Evolutionary conservation across 2,888 invertebrate genomes (phyloP), one percentile per base, ranked within the genome.

Genomic region (Germaria angustata): DNA sequence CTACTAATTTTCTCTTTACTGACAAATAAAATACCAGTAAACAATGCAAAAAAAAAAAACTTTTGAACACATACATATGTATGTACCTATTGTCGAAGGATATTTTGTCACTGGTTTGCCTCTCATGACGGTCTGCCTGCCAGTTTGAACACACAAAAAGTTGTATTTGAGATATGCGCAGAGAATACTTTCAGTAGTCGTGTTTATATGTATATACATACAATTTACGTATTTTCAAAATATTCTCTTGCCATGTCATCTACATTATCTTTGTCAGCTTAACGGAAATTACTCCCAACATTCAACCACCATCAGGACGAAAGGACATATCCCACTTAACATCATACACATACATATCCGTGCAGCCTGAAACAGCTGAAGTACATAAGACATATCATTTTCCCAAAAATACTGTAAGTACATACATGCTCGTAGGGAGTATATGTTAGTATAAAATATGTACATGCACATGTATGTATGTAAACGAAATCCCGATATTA

Each of bases 281-380:
- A 81, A 71, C 72, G 80, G 80, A 75, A 75, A 76, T 69, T 79
- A 73, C 79, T 66, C 77, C 80, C 73, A 77, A 72, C 69, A 49
- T 68, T 44, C 61, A 77, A 73, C 39, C 53, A 63, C 72, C 61
- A 82, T 46, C 49, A 77, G 46, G 57, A 57, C 59, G 24, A 78
- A 61, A 77, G 53, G 81, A 46, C 66, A 65, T 80, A 80, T 78
- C 79, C 76, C 81, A 84, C 79, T 76, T 75, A 66, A 71, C 72
- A 72, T 73, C 72, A 66, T 17, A 66, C 77, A 61, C 34, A 68
- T 55, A 24, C 44, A 53, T 55, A 44, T 69, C 34, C 55, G 11
- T 53, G 44, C 34, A 55, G 55, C 49, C 41, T 20, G 24, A 72
- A 66, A 49, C 51, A 78, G 17, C 39, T 49, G 20, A 59, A 46